Base-by-base conservation (phyloP, 2,797 vertebrate genomes). In the Spondyliosoma cantharus region DNA sequence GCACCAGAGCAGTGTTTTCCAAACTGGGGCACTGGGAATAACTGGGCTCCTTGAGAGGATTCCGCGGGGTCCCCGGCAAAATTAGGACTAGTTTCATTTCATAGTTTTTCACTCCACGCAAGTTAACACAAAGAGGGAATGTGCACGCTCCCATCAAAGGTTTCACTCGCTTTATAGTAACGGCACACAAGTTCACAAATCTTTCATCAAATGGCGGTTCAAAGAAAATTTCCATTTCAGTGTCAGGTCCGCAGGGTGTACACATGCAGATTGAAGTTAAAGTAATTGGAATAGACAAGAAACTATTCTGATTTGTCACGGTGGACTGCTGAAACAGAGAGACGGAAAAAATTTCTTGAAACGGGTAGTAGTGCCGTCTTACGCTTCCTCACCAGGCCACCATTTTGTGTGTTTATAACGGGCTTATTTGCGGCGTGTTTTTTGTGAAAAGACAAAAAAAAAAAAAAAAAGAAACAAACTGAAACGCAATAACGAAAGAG, bases 51-150 rank as follows among this genome's bases (percentile, higher is more conserved):
- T 68, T 50, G 13, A 56, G 75, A 78, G 66, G 62, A 86, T 74
- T 90, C 77, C 71, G 64, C 4, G 25, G 65, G 60, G 81, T 66
- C 50, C 22, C 61, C 54, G 6, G 54, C 50, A 32, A 88, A 84
- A 81, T 64, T 64, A 85, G 76, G 72, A 86, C 84, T 78, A 45
- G 70, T 82, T 87, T 86, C 71, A 89, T 87, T 88, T 87, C 58
- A 83, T 52, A 69, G 61, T 75, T 84, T 71, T 85, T 56, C 29
- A n/a, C 71, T 79, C 27, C 20, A 58, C 57, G 67, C 70, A 78
- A 64, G 68, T 74, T 80, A 63, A 66, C 69, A 85, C 57, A 74
- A 59, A 50, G 63, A 50, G 37, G 17, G 29, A 62, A 76, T 27
- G 48, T 45, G 53, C 37, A 5, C 24, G 24, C 25, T 53, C 20